A percentile compares a stretch with the other conserved stretches of the same genome.
Evolutionary conservation across 2,797 vertebrate genomes (phyloP).

Genomic region (Selene dorsalis): DNA sequence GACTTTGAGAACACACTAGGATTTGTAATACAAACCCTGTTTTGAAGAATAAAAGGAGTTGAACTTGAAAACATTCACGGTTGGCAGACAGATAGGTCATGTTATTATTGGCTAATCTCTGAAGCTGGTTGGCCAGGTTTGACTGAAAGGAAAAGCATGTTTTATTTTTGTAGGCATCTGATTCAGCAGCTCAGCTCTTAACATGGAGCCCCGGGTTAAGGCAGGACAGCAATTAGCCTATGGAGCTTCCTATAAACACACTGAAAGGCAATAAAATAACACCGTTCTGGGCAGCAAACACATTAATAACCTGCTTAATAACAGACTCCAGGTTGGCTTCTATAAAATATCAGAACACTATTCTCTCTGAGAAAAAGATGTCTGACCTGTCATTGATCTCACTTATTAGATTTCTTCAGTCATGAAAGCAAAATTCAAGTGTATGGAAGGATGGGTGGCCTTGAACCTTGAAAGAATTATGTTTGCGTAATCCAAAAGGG

Average conservation of each 20-base stretch:
- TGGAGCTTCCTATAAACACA: conserved; percentile 37
- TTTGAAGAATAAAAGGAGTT: conserved; percentile 19
- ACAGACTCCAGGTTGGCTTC: conserved; percentile 17
- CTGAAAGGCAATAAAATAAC: conserved; percentile 45
- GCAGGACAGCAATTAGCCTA: conserved; percentile 43
- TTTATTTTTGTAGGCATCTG: conserved; percentile 30
- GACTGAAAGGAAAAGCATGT: conserved; percentile 22
- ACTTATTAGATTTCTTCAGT: background rate
- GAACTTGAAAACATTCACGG: conserved; percentile 34
- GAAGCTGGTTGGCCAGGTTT: conserved; percentile 26
- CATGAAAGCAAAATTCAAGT: background rate
- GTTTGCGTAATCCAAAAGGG: background rate
- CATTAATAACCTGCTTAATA: conserved; percentile 42
- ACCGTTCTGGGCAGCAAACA: conserved; percentile 23
- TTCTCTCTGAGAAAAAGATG: conserved; percentile 19
- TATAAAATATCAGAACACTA: conserved; percentile 28
- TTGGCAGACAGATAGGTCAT: conserved; percentile 11
- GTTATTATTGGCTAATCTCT: conserved; percentile 50
- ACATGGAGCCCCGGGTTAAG: conserved; percentile 12
- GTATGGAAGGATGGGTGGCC: background rate
- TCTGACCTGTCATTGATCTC: conserved; percentile 24
- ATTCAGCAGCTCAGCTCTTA: conserved; percentile 34
- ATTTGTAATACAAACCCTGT: conserved; percentile 35
- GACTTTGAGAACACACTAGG: conserved; percentile 28
- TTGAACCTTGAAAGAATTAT: conserved; percentile 16